Evolutionary conservation across 2,797 vertebrate genomes (phyloP).

Genomic region (Spondyliosoma cantharus): DNA sequence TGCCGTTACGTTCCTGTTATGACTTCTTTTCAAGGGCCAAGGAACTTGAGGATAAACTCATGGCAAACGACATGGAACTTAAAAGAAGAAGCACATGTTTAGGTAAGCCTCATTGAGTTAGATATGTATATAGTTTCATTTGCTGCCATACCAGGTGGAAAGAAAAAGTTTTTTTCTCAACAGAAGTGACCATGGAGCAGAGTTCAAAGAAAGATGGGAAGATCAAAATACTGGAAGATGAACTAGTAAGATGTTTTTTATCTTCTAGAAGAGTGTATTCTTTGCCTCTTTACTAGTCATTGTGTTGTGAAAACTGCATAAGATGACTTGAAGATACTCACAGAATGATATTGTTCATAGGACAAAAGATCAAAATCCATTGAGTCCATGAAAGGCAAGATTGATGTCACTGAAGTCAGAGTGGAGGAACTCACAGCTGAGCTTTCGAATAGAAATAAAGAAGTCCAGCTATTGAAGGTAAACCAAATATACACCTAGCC

Average conservation of each 20-base stretch:
- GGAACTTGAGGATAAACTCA: slow-evolving; percentile 81
- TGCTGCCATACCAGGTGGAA: slow-evolving; percentile 10
- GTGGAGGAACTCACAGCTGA: slow-evolving; percentile 71
- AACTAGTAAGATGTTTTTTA: slow-evolving; percentile 81
- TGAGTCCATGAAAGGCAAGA: slow-evolving; percentile 66
- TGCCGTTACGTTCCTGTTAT: slow-evolving; percentile 31
- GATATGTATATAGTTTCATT: slow-evolving; percentile 8
- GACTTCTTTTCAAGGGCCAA: slow-evolving; percentile 79
- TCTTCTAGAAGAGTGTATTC: background rate
- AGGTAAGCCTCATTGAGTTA: slow-evolving; percentile 78
- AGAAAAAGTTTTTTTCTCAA: slow-evolving; percentile 62
- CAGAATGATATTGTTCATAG: slow-evolving; percentile 59
- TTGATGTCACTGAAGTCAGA: slow-evolving; percentile 60
- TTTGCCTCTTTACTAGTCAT: slow-evolving; percentile 5
- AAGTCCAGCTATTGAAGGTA: slow-evolving; percentile 77
- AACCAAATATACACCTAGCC: background rate
- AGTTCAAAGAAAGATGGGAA: slow-evolving; percentile 84
- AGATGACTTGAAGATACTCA: background rate
- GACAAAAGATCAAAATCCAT: slow-evolving; percentile 67
- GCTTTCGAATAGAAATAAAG: slow-evolving; percentile 73
- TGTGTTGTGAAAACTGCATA: background rate
- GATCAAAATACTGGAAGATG: slow-evolving; percentile 83
- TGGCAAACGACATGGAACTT: slow-evolving; percentile 79
- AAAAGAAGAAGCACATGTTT: slow-evolving; percentile 82
- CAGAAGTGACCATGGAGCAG: slow-evolving; percentile 84